Evolutionary conservation across 2,797 vertebrate species (phyloP), one percentile per base, ranked within the genome.

Genomic region (Botia almorhae): DNA sequence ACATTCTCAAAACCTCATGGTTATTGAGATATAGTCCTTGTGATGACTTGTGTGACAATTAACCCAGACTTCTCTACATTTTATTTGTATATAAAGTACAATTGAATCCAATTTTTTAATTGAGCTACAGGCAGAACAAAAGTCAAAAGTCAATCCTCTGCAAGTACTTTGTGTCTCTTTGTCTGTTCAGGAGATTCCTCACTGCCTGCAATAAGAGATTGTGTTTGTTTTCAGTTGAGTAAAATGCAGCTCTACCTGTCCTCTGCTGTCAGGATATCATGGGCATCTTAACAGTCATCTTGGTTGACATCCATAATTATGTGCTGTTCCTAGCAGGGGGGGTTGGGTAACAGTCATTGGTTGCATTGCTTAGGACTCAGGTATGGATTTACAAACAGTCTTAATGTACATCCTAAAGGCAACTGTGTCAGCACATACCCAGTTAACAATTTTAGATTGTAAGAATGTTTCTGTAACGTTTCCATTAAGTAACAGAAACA

Each of bases 251-350:
- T 19, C 6, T 72, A 19, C 69, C 60, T 80, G 77, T 73, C 60
- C 33, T 72, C 60, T 72, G 69, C 60, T 80, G 69, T 70, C 60
- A 19, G 60, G 19, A 26, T n/a, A 29, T 51, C 56, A 79, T 64
- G 58, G 60, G 17, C 36, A 73, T 80, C 78, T 80, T 46, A 80
- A 80, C 60, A 26, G 69, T 72, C 64, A 80, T 80, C 69, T 72
- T 67, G 50, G 43, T 56, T 69, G 77, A 36, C 60, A 13, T 39
- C 16, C 2, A 46, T 29, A 67, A 80, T 65, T 55, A 67, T 26
- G 58, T n/a, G 14, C 19, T 0, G 46, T 29, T 72, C 10, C 16
- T 17, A 19, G 21, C 6, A 39, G 21, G n/a, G 55, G 55, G 56
- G 26, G 43, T 7, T 43, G 39, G 39, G 23, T 65, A 51, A 80